A percentile compares a stretch with the other conserved stretches of the same genome.
Conservation (phyloP, 1,140 invertebrate genomes). For the Orius insidiosus region DNA sequence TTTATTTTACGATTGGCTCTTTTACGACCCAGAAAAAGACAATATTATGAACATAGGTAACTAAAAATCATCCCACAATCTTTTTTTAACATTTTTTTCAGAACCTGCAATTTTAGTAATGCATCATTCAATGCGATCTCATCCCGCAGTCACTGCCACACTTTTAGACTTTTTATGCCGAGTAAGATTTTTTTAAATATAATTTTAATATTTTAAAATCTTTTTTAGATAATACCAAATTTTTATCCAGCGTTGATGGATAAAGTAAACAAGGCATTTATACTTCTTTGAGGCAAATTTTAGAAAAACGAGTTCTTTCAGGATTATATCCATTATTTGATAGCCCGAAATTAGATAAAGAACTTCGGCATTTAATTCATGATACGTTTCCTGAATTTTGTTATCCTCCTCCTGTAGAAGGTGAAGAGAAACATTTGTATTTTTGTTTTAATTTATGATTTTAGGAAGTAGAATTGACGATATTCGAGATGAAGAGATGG, state of each 20-base stretch:
- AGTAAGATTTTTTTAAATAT: slow-evolving; percentile 30
- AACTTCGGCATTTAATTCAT: slow-evolving; percentile 65
- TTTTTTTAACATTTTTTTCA: slow-evolving; percentile 20
- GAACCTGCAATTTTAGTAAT: slow-evolving; percentile 97
- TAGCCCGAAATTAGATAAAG: slow-evolving; percentile 78
- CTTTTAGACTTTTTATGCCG: slow-evolving; percentile 87
- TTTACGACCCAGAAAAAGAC: slow-evolving; percentile 87
- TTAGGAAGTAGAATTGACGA: slow-evolving; percentile 31
- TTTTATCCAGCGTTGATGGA: slow-evolving; percentile 72
- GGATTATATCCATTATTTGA: slow-evolving; percentile 83
- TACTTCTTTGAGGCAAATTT: slow-evolving; percentile 78
- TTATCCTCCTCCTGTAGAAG: slow-evolving; percentile 29
- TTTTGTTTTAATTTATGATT: not conserved
- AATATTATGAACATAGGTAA: slow-evolving; percentile 94
- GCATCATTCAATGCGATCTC: slow-evolving; percentile 91
- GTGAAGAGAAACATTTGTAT: slow-evolving; percentile 12
- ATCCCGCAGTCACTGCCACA: slow-evolving; percentile 87
- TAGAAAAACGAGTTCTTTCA: slow-evolving; percentile 83
- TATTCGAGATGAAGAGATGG: slow-evolving; percentile 32
- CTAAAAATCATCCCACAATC: not conserved
- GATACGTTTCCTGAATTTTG: slow-evolving; percentile 89
- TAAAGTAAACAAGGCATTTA: slow-evolving; percentile 79
- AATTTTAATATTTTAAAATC: slow-evolving; percentile 16
- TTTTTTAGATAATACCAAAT: slow-evolving; percentile 75
- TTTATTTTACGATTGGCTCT: slow-evolving; percentile 94